These are phyloP conservation scores for Idaea aversata DNA, from an alignment of 2,888 invertebrate species.

Conservation along the genomic window DNA sequence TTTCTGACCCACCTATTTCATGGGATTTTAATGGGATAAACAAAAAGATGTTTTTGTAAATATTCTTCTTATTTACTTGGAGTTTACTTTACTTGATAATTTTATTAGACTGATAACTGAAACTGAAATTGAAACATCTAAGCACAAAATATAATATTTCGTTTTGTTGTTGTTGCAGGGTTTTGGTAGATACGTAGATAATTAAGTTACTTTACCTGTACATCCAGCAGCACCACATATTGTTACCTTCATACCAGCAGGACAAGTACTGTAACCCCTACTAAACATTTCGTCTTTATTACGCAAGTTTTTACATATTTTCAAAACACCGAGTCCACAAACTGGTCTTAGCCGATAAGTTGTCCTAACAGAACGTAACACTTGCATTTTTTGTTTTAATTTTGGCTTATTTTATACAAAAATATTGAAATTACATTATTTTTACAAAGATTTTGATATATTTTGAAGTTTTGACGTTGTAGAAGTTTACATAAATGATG, in stretches of 20 bases:
- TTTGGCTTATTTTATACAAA: background rate
- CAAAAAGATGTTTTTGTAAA: too few relatives aligned
- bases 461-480: slow-evolving; percentile 3
- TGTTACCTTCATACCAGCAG: slow-evolving; percentile 76
- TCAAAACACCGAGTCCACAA: background rate
- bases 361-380: background rate
- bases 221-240: slow-evolving; percentile 77
- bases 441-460: slow-evolving; percentile 2
- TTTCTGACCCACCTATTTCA: too few relatives aligned
- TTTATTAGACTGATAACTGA: too few relatives aligned
- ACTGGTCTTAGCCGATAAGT: background rate
- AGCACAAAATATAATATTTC: too few relatives aligned
- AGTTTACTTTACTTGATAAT: too few relatives aligned
- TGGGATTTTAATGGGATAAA: too few relatives aligned
- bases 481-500: background rate
- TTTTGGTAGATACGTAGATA: background rate
- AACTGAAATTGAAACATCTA: too few relatives aligned
- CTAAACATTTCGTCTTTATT: slow-evolving; percentile 9
- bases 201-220: slow-evolving; percentile 54
- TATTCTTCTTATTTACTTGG: too few relatives aligned
- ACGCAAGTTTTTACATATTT: background rate
- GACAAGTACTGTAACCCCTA: slow-evolving; percentile 46
- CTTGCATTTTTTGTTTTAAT: background rate
- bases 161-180: background rate
- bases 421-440: background rate